Percentiles rank a stretch among this genome's conserved stretches.
Conservation (phyloP, 2,888 invertebrate genomes). For the Eristalis pertinax region DNA sequence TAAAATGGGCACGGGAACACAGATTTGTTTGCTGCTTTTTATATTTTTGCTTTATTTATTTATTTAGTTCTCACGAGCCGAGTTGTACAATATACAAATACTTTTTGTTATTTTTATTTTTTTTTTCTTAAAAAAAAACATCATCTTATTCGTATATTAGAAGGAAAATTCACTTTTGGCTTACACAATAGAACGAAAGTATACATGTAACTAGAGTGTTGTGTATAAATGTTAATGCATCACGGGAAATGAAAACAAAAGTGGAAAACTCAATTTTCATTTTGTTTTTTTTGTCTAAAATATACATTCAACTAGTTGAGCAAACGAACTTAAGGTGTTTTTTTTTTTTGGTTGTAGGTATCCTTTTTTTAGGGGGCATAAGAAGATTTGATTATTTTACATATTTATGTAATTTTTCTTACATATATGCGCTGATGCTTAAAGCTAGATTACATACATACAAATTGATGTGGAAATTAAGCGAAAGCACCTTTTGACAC, state of each 20-base stretch:
- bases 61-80: slow-evolving; percentile 69
- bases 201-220: slow-evolving; percentile 1
- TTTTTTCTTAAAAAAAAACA: neutral
- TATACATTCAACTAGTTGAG: slow-evolving; percentile 42
- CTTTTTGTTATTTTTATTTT: slow-evolving; percentile 20
- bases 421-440: slow-evolving; percentile 29
- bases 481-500: neutral
- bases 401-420: slow-evolving; percentile 12
- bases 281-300: slow-evolving; percentile 7
- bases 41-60: slow-evolving; percentile 20
- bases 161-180: slow-evolving; percentile 41
- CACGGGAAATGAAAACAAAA: slow-evolving; percentile 1
- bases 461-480: neutral
- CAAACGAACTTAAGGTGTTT: slow-evolving; percentile 38
- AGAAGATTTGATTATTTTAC: slow-evolving; percentile 28
- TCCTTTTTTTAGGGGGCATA: neutral
- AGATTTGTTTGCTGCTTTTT: slow-evolving; percentile 61
- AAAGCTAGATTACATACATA: slow-evolving; percentile 27
- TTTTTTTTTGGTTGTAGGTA: neutral
- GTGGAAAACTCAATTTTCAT: slow-evolving; percentile 16
- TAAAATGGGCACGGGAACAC: slow-evolving; percentile 67
- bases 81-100: slow-evolving; percentile 62
- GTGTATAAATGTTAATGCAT: slow-evolving; percentile 11
- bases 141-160: slow-evolving; percentile 26
- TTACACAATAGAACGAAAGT: slow-evolving; percentile 23